Evolutionary conservation across 2,888 invertebrate genomes (phyloP).

Genomic region (Epinotia brunnichana): DNA sequence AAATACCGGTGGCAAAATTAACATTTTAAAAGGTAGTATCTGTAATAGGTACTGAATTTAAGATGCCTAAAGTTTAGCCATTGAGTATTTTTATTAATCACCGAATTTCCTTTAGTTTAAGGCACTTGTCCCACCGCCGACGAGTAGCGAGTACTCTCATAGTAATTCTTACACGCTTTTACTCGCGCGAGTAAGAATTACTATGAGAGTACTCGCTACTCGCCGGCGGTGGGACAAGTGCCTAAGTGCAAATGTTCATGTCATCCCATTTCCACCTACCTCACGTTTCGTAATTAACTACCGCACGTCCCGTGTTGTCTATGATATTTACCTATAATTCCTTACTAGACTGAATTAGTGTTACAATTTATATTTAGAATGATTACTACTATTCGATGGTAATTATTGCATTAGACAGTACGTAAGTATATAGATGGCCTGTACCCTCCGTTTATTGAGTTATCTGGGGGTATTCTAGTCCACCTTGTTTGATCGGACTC

Average conservation of each 20-base stretch:
- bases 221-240: no score
- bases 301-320: constrained; percentile 68
- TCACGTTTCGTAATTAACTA: constrained; percentile 63
- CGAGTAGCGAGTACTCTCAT: no score
- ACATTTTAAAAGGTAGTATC: not conserved
- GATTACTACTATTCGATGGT: constrained; percentile 68
- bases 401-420: constrained; percentile 45
- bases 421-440: not conserved
- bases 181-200: no score
- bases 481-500: constrained; percentile 4
- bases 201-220: no score
- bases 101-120: constrained; percentile 15
- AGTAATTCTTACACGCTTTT: no score
- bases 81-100: not conserved
- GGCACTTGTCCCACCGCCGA: no score
- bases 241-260: constrained; percentile 45
- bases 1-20: not conserved
- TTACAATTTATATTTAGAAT: constrained; percentile 65
- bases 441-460: not conserved
- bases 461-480: constrained; percentile 10
- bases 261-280: constrained; percentile 63
- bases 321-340: constrained; percentile 69
- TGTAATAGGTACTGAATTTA: not conserved
- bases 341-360: constrained; percentile 81
- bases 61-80: not conserved